Evolutionary conservation across 2,797 vertebrate species (phyloP), one percentile per base, ranked within the genome.

Genomic region (Lagodon rhomboides): DNA sequence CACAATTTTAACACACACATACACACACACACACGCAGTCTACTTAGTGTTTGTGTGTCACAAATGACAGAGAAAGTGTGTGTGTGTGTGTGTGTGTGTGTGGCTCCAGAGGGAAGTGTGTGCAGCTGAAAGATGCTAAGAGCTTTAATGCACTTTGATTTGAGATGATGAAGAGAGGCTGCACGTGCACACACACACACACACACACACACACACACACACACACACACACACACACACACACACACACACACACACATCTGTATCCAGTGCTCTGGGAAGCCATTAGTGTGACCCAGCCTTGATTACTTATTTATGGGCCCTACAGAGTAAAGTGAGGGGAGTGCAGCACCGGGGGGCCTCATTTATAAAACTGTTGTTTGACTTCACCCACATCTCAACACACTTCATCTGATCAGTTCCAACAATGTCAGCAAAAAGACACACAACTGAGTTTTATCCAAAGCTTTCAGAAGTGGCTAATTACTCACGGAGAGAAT

Each of bases 241-340:
- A 64, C 75, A 78, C 73, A 59, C 68, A 73, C 63, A 79, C 73
- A 68, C 54, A 76, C 76, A 76, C 74, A 84, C 77, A 81, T 85
- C 76, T 91, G 87, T 89, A 91, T 88, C 90, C 88, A 84, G 84
- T 89, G 82, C 89, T 92, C 86, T 92, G 84, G 87, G 90, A 94
- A 92, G 90, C 93, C 94, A 95, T 96, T 95, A 91, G 93, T 85
- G 84, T 85, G 77, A 93, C 77, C 93, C 90, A 88, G 90, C 89
- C 89, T 86, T 93, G 89, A 94, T 95, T 91, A 95, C 78, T 94
- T 94, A 95, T 95, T 95, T 89, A 95, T 95, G 88, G 84, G 44
- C 71, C 71, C 82, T 83, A 66, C 86, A 93, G 90, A 89, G 90
- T 83, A 83, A 90, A 91, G 85, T 87, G 91, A 70, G 87, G 71